Percentiles rank a stretch among this genome's conserved stretches.
These are phyloP conservation scores for Xenentodon cancila DNA, from an alignment of 2,797 vertebrate genomes.

Conservation along the genomic window DNA sequence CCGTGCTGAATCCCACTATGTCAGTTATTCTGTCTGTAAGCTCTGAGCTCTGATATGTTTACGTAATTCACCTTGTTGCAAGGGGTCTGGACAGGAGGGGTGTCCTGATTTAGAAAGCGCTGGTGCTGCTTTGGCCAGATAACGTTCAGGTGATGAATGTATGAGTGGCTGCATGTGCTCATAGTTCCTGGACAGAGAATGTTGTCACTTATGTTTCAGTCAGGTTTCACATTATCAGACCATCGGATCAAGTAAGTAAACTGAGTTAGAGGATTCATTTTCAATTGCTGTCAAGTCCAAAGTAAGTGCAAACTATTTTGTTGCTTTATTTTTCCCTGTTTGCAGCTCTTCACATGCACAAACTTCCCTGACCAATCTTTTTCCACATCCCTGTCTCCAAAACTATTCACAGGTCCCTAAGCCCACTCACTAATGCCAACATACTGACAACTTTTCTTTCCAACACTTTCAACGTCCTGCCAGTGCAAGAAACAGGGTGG, in stretches of 20 bases:
- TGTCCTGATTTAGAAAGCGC: slow-evolving; percentile 40
- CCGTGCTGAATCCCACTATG: slow-evolving; percentile 61
- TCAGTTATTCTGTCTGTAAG: slow-evolving; percentile 51
- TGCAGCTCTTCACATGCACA: slow-evolving; percentile 6
- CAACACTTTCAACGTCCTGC: slow-evolving; percentile 53
- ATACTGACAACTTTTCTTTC: slow-evolving; percentile 56
- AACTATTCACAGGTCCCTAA: slow-evolving; percentile 72
- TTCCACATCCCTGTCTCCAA: slow-evolving; percentile 67
- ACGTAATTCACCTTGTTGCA: slow-evolving; percentile 62
- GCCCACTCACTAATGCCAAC: slow-evolving; percentile 54
- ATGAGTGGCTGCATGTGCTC: background rate
- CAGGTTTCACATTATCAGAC: background rate
- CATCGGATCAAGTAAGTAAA: background rate
- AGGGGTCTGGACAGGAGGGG: slow-evolving; percentile 11
- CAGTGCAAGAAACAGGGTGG: slow-evolving; percentile 57
- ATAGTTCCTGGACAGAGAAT: slow-evolving; percentile 1
- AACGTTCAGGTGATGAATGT: slow-evolving; percentile 15
- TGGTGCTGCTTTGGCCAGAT: slow-evolving; percentile 12
- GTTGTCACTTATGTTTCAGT: background rate
- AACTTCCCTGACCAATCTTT: slow-evolving; percentile 39
- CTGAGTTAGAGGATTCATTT: background rate
- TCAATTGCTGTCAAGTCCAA: background rate
- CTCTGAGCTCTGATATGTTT: slow-evolving; percentile 51
- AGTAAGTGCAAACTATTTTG: background rate
- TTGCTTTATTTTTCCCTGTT: background rate